phyloP scores from a whole-genome alignment of 2,797 vertebrate genomes.

The Otus scops region DNA sequence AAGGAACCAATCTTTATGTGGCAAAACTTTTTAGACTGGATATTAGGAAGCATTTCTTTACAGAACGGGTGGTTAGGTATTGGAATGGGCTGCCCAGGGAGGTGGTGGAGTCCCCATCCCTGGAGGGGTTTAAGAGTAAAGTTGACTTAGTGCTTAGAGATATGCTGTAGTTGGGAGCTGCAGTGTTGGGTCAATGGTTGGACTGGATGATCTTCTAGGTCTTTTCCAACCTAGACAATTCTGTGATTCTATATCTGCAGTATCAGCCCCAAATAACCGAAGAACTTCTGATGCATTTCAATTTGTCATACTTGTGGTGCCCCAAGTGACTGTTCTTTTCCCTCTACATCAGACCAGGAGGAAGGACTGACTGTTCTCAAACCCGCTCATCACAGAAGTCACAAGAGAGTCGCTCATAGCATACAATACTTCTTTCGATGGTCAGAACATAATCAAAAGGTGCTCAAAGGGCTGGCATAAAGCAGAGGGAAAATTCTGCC shows the following conservation, averaged over 20 bases:
- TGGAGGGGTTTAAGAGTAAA: too few species aligned
- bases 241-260: neutral
- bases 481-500: neutral
- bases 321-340: neutral
- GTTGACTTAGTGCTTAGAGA: too few species aligned
- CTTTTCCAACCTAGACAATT: too few species aligned
- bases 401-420: neutral
- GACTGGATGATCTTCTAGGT: too few species aligned
- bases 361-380: neutral
- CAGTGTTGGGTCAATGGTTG: too few species aligned
- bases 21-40: too few species aligned
- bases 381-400: neutral
- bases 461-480: neutral
- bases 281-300: neutral
- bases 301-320: neutral
- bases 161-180: too few species aligned
- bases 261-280: neutral
- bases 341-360: neutral
- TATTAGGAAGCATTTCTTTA: too few species aligned
- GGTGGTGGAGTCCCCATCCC: too few species aligned
- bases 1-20: neutral
- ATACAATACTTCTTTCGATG: neutral
- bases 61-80: too few species aligned
- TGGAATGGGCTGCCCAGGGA: too few species aligned
- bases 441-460: neutral